Conservation (phyloP, 2,113 vertebrate genomes). For the Chionis minor region DNA sequence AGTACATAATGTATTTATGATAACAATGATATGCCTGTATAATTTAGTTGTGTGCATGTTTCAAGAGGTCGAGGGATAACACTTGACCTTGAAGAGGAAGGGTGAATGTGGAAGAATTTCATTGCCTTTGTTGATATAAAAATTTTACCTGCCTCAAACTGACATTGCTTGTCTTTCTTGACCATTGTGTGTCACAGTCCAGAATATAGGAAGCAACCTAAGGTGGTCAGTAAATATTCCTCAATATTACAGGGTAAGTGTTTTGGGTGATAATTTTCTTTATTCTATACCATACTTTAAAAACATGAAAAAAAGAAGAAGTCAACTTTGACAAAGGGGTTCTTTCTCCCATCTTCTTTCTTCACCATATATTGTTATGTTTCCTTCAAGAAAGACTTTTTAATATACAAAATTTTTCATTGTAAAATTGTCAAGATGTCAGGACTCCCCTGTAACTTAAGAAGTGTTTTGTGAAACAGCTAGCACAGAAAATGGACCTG, state of each 20-base stretch:
- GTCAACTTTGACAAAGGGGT: accelerated
- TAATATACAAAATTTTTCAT: accelerated
- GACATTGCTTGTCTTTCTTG: not conserved
- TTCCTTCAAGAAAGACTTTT: not conserved
- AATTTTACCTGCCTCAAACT: not conserved
- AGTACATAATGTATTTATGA: constrained; percentile 67
- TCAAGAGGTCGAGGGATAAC: constrained; percentile 40
- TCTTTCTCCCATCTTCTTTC: not conserved
- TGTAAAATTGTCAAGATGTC: not conserved
- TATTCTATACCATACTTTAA: not conserved
- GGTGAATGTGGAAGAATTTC: not conserved
- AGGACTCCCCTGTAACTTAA: accelerated
- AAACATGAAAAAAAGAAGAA: not conserved
- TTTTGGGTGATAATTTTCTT: not conserved
- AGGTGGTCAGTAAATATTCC: not conserved
- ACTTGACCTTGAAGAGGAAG: constrained; percentile 47
- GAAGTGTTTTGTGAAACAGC: not conserved
- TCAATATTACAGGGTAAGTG: not conserved
- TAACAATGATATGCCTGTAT: constrained; percentile 66
- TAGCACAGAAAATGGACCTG: not conserved
- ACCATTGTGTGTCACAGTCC: not conserved
- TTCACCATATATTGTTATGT: accelerated
- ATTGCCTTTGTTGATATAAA: not conserved
- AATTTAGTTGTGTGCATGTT: constrained; percentile 61
- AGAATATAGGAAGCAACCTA: not conserved